Base-by-base conservation (phyloP, 35 echinoderm and acorn worm species). In the Ptychodera flava region DNA sequence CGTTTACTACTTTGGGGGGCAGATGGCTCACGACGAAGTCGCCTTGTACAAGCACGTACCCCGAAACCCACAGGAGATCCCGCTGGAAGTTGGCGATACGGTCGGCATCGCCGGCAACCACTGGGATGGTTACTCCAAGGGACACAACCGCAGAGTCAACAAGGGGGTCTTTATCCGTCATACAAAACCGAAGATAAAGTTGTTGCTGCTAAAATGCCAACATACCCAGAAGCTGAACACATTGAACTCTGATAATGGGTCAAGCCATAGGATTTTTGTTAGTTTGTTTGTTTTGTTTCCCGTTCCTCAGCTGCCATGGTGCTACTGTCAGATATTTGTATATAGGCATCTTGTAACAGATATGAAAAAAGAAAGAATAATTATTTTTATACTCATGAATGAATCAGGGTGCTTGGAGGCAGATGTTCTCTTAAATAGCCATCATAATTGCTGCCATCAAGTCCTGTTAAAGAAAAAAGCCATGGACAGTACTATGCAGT, bases 41-140 rank as follows among this genome's bases (percentile, higher is more conserved):
- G 95, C 90, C 16, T 36, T 97, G 16, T 93, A 97, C 80, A 77
- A 78, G 28, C 95, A 97, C 75, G 90, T 91, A 79, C 89, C 95
- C 12, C 52, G 79, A 31, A 36, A 84, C 15, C 2, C 36, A 45
- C 52, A 89, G 28, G 95, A 97, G 38, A 97, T 92, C 81, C 89
- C 76, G 27, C 84, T 93, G 35, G 79, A 83, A 35, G 91, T 89
- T 0, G 95, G 92, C 1, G 92, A 93, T 34, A 37, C 87, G 0
- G 80, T 97, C n/a, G 95, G 92, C 22, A 92, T 97, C 14, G 95
- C 95, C n/a, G 95, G 95, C 52, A 97, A 97, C 76, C 95, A 97
- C 37, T 97, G 95, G 95, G 90, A 97, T 35, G 95, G 95, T 34
- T 97, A 93, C 36, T 97, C 95, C 6, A 97, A 97, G 81, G 95